Evolutionary conservation across 2,888 invertebrate genomes (phyloP), one percentile per base, ranked within the genome.

Genomic region (Papilio gigon): DNA sequence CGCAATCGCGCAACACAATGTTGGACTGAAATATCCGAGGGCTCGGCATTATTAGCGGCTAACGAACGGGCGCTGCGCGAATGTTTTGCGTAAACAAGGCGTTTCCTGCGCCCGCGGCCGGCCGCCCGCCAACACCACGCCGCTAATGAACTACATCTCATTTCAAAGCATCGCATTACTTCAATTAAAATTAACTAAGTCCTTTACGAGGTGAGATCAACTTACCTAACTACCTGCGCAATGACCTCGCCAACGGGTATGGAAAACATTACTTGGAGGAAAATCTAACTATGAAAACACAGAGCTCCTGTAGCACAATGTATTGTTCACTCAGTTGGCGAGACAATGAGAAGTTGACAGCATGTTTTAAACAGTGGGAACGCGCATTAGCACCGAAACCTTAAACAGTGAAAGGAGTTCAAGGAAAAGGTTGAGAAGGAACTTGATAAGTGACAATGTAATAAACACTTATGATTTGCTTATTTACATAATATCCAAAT

Each of bases 81-180:
- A 53, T 65, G 72, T 69, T 66, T 71, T 71, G 71, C 71, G 73
- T 74, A 76, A 76, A 73, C 76, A 76, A 71, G 64, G 67, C 70
- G 71, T 73, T 76, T 77, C 76, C 77, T 72, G 72, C 42, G 67
- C 68, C 61, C 64, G 65, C 65, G 35, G 58, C 64, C 67, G 56
- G 68, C 68, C 71, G 73, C 75, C 76, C 75, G 74, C 74, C 71
- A 76, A 76, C 71, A 74, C 35, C 59, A 40, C 63, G 65, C 64
- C 72, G 71, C 70, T 71, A 68, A 68, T 68, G 68, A 64, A 50
- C 58, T n/a, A 37, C 47, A 20, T 63, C 56, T 25, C 20, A 56
- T 67, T 62, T 30, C 37, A 47, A 59, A 60, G 60, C 60, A 66
- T 59, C 60, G 37, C 37, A 60, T 60, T 60, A 60, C 66, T 27